Percentiles rank a stretch among this genome's conserved stretches.
These are phyloP conservation scores for Peromyscus californicus DNA, from an alignment of 2,113 vertebrate genomes.

Conservation along the genomic window DNA sequence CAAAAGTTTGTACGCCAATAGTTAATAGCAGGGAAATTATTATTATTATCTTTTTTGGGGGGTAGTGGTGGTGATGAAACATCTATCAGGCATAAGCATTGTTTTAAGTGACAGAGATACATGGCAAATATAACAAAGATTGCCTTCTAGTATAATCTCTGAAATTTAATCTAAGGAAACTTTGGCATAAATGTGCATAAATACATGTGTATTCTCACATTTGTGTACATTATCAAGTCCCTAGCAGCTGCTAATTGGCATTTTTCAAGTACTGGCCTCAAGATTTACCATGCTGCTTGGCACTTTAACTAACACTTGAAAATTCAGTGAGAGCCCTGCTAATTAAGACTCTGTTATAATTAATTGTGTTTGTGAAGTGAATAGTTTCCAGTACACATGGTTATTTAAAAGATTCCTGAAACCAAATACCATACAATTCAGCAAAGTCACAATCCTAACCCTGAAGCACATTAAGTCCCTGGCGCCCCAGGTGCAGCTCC, in stretches of 20 bases:
- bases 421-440: background rate
- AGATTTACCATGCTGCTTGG: background rate
- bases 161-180: background rate
- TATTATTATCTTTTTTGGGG: too few relatives aligned
- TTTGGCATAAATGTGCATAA: background rate
- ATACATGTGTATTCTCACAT: background rate
- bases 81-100: background rate
- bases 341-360: background rate
- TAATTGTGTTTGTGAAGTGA: constrained; percentile 34
- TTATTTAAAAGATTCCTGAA: background rate
- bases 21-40: background rate
- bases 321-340: constrained; percentile 28
- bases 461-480: fast-evolving
- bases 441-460: background rate
- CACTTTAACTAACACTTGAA: constrained; percentile 43
- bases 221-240: background rate
- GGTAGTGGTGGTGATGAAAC: background rate
- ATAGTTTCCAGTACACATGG: background rate
- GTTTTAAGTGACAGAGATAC: constrained; percentile 7
- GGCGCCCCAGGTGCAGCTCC: background rate
- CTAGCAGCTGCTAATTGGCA: background rate
- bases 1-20: background rate
- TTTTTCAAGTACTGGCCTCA: background rate
- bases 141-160: background rate
- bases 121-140: background rate